Base-by-base conservation (phyloP, 2,888 invertebrate genomes). In the Podotricha telesiphe region DNA sequence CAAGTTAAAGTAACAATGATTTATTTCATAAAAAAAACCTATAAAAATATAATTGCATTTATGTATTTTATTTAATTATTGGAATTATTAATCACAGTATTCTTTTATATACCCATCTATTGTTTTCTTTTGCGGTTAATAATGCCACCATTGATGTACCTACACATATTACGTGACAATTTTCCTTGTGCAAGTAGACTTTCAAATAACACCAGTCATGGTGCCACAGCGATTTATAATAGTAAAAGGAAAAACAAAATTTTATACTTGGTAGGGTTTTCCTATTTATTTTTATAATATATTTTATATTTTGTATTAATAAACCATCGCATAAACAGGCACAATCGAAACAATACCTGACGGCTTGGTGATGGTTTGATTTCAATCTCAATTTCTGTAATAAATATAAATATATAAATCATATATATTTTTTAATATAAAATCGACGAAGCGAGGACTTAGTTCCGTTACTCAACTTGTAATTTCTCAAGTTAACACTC, bases 231-330 rank as follows among this genome's bases (percentile, higher is more conserved):
- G 37, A 22, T 48, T 42, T 20, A 1, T n/a, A 20, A n/a, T 13
- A 22, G 1, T 58, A 20, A 66, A 50, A 66, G 58, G 65, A 66
- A 66, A 65, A 64, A 34, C 10, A 4, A 10, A 4, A n/a, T n/a
- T 55, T 5, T 55, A 34, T 42, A 42, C 7, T 42, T 42, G n/a
- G 13, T 13, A 42, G 13, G 42, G 37, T 10, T 37, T 37, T 37
- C 10, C 6, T 28, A 28, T n/a, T n/a, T 28, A 28, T 2, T 6
- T 28, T 28, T 6, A 28, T n/a, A n/a, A n/a, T n/a, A n/a, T n/a
- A n/a, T n/a, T n/a, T n/a, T n/a, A n/a, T n/a, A n/a, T n/a, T n/a
- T n/a, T n/a, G n/a, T n/a, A n/a, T n/a, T n/a, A n/a, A n/a, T n/a
- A n/a, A n/a, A n/a, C n/a, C n/a, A n/a, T n/a, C n/a, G n/a, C n/a